Percentiles rank a stretch among this genome's conserved stretches.
phyloP scores from a whole-genome alignment of 2,113 vertebrate species.

The Calonectris borealis region DNA sequence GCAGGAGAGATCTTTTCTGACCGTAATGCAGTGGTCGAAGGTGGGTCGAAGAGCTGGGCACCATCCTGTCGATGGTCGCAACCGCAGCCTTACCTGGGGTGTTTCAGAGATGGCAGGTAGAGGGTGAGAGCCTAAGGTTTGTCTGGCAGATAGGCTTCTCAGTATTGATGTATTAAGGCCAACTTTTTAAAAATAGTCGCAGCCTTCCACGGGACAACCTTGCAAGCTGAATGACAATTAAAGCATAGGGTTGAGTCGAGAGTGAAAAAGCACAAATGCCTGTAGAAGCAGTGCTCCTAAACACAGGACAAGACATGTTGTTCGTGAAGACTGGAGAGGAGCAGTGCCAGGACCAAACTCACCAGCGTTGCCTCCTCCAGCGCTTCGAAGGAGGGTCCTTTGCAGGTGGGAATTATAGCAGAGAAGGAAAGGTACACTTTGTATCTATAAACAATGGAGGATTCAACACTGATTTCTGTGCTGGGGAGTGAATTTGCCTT shows the following conservation, averaged over 20 bases:
- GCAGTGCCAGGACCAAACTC: neutral
- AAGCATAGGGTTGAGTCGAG: neutral
- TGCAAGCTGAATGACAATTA: neutral
- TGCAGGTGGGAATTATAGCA: neutral
- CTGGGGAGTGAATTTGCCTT: neutral
- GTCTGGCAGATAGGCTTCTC: neutral
- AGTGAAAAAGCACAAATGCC: neutral
- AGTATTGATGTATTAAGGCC: neutral
- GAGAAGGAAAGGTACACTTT: neutral
- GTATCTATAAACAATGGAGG: neutral
- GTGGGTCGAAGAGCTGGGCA: neutral
- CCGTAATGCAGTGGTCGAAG: neutral
- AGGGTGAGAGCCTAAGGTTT: neutral
- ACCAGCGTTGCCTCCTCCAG: neutral
- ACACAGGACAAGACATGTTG: fast-evolving
- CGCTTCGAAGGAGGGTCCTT: neutral
- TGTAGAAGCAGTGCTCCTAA: neutral
- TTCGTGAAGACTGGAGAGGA: neutral
- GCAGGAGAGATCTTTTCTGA: neutral
- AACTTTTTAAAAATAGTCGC: neutral
- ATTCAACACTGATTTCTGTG: neutral
- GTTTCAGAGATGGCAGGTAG: neutral
- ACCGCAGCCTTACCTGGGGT: neutral
- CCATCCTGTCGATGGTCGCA: neutral
- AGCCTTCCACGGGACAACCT: neutral